Evolutionary conservation across 2,113 vertebrate genomes (phyloP).

Genomic region (Craseonycteris thonglongyai): DNA sequence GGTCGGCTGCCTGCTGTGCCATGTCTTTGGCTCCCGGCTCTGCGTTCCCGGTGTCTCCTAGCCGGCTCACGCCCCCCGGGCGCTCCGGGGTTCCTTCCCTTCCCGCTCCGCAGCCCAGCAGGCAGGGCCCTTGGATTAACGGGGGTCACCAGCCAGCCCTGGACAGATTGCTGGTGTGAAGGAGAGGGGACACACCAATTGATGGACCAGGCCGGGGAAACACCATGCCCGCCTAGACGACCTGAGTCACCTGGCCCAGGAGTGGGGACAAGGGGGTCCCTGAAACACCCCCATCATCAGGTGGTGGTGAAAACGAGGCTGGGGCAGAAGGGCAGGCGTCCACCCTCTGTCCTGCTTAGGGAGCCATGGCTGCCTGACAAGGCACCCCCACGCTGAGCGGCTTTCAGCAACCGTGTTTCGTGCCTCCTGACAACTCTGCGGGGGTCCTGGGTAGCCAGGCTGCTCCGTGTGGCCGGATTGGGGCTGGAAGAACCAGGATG

Average conservation of each 20-base stretch:
- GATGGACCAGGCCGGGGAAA: neutral
- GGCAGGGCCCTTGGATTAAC: neutral
- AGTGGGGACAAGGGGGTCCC: neutral
- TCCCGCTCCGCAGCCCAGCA: neutral
- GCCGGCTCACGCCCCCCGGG: accelerated
- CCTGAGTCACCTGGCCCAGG: accelerated
- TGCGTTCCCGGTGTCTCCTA: neutral
- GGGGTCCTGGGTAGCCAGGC: neutral
- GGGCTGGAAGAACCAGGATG: neutral
- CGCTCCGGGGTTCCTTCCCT: neutral
- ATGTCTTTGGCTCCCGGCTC: neutral
- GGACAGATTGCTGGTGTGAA: neutral
- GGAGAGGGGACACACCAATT: neutral
- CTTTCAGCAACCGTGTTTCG: neutral
- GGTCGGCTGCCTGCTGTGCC: accelerated
- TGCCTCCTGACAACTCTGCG: neutral
- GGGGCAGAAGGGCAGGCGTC: accelerated
- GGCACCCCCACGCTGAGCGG: neutral
- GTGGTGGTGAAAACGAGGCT: neutral
- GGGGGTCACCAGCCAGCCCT: neutral
- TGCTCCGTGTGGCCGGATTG: accelerated
- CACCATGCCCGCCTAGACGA: too few relatives aligned
- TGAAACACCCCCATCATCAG: neutral
- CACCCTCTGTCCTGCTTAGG: accelerated
- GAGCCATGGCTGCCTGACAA: neutral